Evolutionary conservation across 2,888 invertebrate species (phyloP), one percentile per base, ranked within the genome.

Genomic region (Nyleta sp.): DNA sequence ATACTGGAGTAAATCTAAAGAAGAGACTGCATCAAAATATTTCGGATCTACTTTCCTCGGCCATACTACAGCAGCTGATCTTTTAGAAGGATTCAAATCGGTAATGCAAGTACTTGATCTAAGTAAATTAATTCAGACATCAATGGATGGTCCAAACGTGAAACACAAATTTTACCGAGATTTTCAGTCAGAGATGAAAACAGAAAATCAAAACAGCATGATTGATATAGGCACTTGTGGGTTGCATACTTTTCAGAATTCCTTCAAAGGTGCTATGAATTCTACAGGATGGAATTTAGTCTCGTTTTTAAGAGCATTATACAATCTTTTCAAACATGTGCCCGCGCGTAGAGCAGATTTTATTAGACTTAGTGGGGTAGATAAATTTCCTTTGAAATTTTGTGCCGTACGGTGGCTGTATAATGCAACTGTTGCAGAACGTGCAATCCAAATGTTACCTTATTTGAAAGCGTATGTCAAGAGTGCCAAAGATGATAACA

Each of bases 1-100:
- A 28, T 84, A 68, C 48, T 86, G 82, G 84, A 55, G 46, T n/a
- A 44, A 44, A 72, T 53, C 44, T 15, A 46, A 35, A 24, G 15
- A 82, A 44, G 33, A 64, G 72, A 84, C 82, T 8, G 35, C 71
- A 10, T 76, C 80, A n/a, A 55, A 82, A 48, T 86, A 86, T 50
- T 71, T 82, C 6, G 80, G 53, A 20, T 85, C 84, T 6, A 59
- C 71, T 15, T 84, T 79, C 48, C 24, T 84, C 1, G 65, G 65
- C 8, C 64, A 70, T 40, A 53, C 79, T 5, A 81, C 53, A 7
- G 83, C 84, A 20, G 44, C 50, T 22, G 82, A 85, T 78, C 57
- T 86, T 17, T 38, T 80, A 3, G 28, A 65, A 20, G 52, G 13
- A 18, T 62, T 73, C 13, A 20, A 46, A n/a, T 33, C 57, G 15